Evolutionary conservation across 2,797 vertebrate species (phyloP).

Genomic region (Jordanella pulchra): DNA sequence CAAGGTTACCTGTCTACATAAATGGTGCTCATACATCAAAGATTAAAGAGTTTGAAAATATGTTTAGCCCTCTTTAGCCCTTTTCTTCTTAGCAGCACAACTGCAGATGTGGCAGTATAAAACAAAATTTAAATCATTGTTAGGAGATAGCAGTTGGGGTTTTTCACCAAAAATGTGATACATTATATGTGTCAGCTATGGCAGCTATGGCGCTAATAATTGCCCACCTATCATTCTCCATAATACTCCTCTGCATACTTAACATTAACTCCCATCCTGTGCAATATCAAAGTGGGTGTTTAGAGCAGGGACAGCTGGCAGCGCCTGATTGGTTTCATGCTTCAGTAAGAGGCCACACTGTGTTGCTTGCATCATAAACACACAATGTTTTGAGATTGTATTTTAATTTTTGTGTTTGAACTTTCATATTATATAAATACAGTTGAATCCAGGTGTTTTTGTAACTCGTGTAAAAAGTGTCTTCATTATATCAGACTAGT

Average conservation of each 20-base stretch:
- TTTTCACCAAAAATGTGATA: constrained; percentile 26
- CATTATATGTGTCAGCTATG: constrained; percentile 36
- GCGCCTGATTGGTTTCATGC: constrained; percentile 59
- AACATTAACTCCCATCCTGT: constrained; percentile 64
- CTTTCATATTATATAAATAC: background rate
- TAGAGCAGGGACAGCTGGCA: constrained; percentile 69
- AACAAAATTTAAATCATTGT: background rate
- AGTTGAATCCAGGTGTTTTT: background rate
- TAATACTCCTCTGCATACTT: constrained; percentile 56
- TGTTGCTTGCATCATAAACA: constrained; percentile 62
- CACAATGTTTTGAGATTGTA: constrained; percentile 29
- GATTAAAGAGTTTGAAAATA: constrained; percentile 13
- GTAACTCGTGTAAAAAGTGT: background rate
- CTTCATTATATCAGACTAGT: background rate
- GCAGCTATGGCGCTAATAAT: constrained; percentile 38
- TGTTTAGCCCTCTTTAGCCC: background rate
- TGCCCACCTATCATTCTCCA: constrained; percentile 47
- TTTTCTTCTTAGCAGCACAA: background rate
- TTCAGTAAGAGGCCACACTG: constrained; percentile 47
- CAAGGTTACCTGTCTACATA: constrained; percentile 12
- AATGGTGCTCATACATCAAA: constrained; percentile 21
- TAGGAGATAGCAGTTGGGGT: background rate
- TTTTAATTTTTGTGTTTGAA: background rate
- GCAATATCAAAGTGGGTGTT: constrained; percentile 71
- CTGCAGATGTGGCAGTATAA: background rate